These are phyloP conservation scores for Ageneiosus marmoratus DNA, from an alignment of 2,113 vertebrate genomes.

Conservation along the genomic window DNA sequence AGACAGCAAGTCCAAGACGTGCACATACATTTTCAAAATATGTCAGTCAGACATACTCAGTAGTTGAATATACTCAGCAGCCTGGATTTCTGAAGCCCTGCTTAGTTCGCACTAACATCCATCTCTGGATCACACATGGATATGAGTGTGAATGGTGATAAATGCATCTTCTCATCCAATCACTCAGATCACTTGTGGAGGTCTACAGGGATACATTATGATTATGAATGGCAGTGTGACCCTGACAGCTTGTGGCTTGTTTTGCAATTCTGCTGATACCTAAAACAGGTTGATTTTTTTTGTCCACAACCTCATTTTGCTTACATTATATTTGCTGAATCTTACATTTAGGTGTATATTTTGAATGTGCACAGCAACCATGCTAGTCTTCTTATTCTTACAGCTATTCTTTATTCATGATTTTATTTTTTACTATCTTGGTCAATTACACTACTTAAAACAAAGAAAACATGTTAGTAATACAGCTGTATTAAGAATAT, in stretches of 20 bases:
- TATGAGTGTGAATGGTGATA: background rate
- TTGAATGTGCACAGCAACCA: background rate
- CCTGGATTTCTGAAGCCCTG: background rate
- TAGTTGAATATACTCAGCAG: slow-evolving; percentile 9
- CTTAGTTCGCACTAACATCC: background rate
- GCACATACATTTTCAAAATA: background rate
- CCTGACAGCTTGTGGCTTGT: background rate
- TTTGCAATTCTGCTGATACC: background rate
- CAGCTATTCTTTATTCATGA: background rate
- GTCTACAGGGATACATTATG: background rate
- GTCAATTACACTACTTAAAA: too few species aligned
- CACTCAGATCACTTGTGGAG: background rate
- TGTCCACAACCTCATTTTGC: background rate
- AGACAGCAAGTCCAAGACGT: background rate
- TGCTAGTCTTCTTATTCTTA: background rate
- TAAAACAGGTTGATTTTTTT: background rate
- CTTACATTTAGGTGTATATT: background rate
- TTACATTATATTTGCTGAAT: background rate
- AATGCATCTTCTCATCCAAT: slow-evolving; percentile 11
- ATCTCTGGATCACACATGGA: background rate
- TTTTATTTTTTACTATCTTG: too few species aligned
- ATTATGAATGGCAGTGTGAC: background rate
- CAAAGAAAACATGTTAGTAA: background rate
- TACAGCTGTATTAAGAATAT: background rate
- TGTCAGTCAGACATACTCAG: background rate